Percentiles rank a stretch among this genome's conserved stretches.
These are phyloP conservation scores for Oreocharis arfaki DNA, from an alignment of 2,113 vertebrate species.

Conservation along the genomic window DNA sequence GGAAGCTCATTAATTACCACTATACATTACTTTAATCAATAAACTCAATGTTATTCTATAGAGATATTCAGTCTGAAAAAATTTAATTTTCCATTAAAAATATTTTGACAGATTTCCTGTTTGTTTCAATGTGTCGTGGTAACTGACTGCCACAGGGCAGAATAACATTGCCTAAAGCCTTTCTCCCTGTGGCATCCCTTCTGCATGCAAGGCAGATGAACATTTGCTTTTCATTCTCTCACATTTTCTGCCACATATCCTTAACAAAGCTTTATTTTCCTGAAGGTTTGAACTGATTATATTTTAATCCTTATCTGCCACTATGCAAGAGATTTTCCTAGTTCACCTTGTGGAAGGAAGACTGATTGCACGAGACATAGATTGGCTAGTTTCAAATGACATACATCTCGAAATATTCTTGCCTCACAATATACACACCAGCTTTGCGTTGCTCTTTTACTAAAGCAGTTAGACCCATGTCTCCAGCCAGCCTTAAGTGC, in stretches of 20 bases:
- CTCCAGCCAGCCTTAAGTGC: background rate
- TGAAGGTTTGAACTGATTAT: background rate
- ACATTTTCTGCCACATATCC: background rate
- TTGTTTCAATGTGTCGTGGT: conserved; percentile 4
- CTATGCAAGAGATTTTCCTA: background rate
- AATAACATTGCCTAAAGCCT: conserved; percentile 25
- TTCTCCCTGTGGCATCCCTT: conserved; percentile 16
- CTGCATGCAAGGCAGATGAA: conserved; percentile 23
- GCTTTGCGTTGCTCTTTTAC: background rate
- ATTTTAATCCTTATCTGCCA: conserved; percentile 5
- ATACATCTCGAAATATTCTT: background rate
- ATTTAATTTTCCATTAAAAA: conserved; percentile 12
- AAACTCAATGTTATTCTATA: background rate
- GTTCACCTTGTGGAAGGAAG: background rate
- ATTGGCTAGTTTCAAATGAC: background rate
- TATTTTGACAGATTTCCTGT: conserved; percentile 36
- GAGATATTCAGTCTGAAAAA: background rate
- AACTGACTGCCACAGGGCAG: conserved; percentile 21
- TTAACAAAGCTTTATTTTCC: conserved; percentile 14
- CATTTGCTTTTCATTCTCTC: background rate
- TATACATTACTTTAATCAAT: background rate
- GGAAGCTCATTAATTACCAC: background rate
- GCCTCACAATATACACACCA: background rate
- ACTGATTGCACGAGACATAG: background rate
- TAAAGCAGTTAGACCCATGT: background rate